Evolutionary conservation across 1,140 invertebrate genomes (phyloP), one percentile per base, ranked within the genome.

Genomic region (Dryas iulia): DNA sequence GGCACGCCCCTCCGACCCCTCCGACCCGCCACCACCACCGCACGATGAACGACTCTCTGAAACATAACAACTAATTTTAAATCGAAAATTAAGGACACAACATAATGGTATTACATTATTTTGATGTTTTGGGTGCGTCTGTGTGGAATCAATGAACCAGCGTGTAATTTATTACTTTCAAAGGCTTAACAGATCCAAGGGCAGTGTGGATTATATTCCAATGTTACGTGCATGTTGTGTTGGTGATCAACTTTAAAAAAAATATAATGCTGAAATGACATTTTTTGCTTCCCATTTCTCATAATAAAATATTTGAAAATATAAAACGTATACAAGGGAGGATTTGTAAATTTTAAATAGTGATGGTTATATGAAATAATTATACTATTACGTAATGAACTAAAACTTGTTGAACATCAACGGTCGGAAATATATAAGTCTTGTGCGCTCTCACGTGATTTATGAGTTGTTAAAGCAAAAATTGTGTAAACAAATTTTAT

Each of bases 11-110:
- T 94, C 95, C 91, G 95, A 95, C 93, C 95, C 95, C 82, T 90
- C 86, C 76, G 88, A 82, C 67, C 84, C 89, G 74, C 80, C 83
- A 76, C 86, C 82, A 78, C 81, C 84, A 70, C 89, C 91, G 79
- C 90, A 91, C 83, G 84, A 84, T 93, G 96, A 95, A 93, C 95
- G 95, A 92, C 95, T 96, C 93, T 96, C 96, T 96, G 93, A 0
- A 60, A 65, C 14, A 26, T 58, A 23, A 31, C 14, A 30, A 58
- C 0, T 6, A 26, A 14, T 21, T n/a, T n/a, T 12, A 53, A 62
- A 39, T 39, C n/a, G n/a, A 14, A 14, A 39, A 7, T 14, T n/a
- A 39, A 2, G 12, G 12, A 18, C 5, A 39, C 6, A 39, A 39
- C n/a, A 7, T 39, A 39, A 39, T 39, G 33, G 33, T 7, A 39